These are phyloP conservation scores for Silurus glanis DNA, from an alignment of 2,113 vertebrate species.

Conservation along the genomic window DNA sequence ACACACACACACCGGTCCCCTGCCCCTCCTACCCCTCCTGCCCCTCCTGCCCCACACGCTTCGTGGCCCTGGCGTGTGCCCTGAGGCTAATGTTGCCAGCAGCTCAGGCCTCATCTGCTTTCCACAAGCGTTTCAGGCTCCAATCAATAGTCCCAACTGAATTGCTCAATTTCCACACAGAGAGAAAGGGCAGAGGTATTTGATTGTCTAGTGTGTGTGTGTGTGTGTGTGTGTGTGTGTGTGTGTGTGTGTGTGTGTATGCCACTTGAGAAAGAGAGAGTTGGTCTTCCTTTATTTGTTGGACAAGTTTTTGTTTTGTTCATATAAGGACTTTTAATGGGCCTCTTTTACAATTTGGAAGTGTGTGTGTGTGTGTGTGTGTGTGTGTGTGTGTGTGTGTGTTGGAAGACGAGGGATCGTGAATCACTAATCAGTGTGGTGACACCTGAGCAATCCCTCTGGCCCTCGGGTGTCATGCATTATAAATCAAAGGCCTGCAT, in stretches of 20 bases:
- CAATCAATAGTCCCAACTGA: conserved; percentile 77
- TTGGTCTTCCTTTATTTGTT: conserved; percentile 33
- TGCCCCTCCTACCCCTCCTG: no score
- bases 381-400: conserved; percentile 42
- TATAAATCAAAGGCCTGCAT: conserved; percentile 81
- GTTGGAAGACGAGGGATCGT: conserved; percentile 61
- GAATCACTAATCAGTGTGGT: conserved; percentile 79
- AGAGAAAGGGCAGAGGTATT: conserved; percentile 70
- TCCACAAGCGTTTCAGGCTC: conserved; percentile 67
- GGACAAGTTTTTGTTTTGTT: conserved; percentile 21
- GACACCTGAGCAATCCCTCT: conserved; percentile 79
- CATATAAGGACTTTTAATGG: conserved; percentile 32
- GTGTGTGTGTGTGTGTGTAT: background rate
- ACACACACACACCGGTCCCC: no score
- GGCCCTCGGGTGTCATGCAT: conserved; percentile 78
- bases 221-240: conserved; percentile 8
- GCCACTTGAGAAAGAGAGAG: background rate
- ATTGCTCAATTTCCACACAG: conserved; percentile 73
- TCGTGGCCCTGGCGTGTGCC: conserved; percentile 48
- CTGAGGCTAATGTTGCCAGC: conserved; percentile 57
- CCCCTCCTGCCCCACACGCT: conserved; percentile 27
- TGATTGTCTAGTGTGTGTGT: conserved; percentile 74
- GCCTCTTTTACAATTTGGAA: background rate
- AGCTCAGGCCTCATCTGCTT: conserved; percentile 70
- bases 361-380: conserved; percentile 38